phyloP scores from a whole-genome alignment of 1,140 invertebrate genomes.

The Leptopilina clavipes region DNA sequence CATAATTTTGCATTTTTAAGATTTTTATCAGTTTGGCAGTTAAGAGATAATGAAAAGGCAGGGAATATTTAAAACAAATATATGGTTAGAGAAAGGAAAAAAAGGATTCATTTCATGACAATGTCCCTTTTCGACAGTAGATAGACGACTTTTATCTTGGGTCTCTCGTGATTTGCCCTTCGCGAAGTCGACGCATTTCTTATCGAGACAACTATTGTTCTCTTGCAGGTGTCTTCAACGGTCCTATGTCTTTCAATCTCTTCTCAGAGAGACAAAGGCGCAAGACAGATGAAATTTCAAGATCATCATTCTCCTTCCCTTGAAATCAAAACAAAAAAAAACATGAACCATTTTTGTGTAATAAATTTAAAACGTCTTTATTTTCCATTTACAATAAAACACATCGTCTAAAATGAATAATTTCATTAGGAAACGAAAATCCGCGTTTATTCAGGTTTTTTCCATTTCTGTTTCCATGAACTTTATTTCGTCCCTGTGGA shows the following conservation, averaged over 20 bases:
- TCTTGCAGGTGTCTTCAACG: constrained; percentile 24
- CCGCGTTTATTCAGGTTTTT: no score
- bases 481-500: constrained; percentile 11
- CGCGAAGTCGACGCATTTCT: constrained; percentile 27
- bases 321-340: not conserved
- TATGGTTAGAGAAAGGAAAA: not conserved
- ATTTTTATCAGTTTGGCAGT: no score
- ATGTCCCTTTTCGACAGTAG: not conserved
- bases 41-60: not conserved
- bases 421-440: no score
- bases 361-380: not conserved
- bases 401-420: no score
- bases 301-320: not conserved
- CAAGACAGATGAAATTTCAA: constrained; percentile 22
- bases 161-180: constrained; percentile 3
- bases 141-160: constrained; percentile 19
- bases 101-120: constrained; percentile 1
- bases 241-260: constrained; percentile 23
- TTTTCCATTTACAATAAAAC: not conserved
- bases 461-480: not conserved
- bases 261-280: constrained; percentile 1
- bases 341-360: not conserved
- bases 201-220: constrained; percentile 30
- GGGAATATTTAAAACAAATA: not conserved
- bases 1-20: no score